phyloP scores from a whole-genome alignment of 1,140 invertebrate species.

The Hylaeus anthracinus region DNA sequence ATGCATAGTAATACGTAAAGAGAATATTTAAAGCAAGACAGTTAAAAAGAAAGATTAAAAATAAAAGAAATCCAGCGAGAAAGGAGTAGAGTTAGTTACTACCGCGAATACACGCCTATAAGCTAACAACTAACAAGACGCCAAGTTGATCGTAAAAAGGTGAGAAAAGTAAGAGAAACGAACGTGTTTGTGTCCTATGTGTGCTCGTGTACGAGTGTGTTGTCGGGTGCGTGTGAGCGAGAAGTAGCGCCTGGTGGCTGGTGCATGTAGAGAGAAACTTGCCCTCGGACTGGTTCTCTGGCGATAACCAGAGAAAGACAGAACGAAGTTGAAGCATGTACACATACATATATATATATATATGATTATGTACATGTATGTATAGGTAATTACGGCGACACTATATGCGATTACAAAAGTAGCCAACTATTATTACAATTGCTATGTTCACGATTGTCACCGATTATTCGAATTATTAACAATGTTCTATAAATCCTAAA shows the following conservation, averaged over 20 bases:
- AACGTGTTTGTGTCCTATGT: slow-evolving; percentile 8
- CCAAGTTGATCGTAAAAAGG: slow-evolving; percentile 40
- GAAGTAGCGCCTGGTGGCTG: slow-evolving; percentile 48
- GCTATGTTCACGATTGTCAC: slow-evolving; percentile 76
- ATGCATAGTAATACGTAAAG: slow-evolving; percentile 57
- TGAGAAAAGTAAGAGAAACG: slow-evolving; percentile 36
- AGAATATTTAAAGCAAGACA: slow-evolving; percentile 39
- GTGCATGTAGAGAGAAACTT: slow-evolving; percentile 34
- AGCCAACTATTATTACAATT: slow-evolving; percentile 73
- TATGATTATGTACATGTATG: slow-evolving; percentile 76
- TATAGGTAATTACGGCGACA: slow-evolving; percentile 71
- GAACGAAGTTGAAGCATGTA: slow-evolving; percentile 58
- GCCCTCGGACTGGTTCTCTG: background rate
- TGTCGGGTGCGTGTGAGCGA: slow-evolving; percentile 39
- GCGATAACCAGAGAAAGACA: background rate
- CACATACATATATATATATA: slow-evolving; percentile 67
- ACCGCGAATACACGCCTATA: slow-evolving; percentile 46
- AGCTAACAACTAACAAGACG: slow-evolving; percentile 19
- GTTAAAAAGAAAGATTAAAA: slow-evolving; percentile 45
- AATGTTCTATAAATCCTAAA: slow-evolving; percentile 71
- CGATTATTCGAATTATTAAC: slow-evolving; percentile 66
- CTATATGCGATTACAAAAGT: slow-evolving; percentile 68
- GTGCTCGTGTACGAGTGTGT: slow-evolving; percentile 33
- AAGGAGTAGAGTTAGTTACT: slow-evolving; percentile 53
- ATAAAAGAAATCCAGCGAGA: slow-evolving; percentile 1